Evolutionary conservation across 2,113 vertebrate species (phyloP).

Genomic region (Henicopernis longicauda): DNA sequence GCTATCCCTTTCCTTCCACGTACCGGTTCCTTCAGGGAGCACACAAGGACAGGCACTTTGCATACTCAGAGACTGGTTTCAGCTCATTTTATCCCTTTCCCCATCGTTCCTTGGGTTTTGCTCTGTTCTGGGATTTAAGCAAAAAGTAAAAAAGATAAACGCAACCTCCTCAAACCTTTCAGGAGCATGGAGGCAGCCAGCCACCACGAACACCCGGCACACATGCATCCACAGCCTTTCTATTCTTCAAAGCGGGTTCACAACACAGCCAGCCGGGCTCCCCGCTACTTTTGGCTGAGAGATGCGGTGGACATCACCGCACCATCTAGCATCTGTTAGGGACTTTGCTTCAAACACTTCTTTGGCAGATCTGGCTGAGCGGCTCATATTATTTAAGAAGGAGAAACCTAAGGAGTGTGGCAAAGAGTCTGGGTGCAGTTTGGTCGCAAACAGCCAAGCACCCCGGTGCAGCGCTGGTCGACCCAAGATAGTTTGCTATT

Average conservation of each 20-base stretch:
- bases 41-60: not conserved
- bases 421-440: not conserved
- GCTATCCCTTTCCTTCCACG: not conserved
- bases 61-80: not conserved
- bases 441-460: not conserved
- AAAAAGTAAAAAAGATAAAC: not conserved
- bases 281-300: not conserved
- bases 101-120: not conserved
- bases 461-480: not conserved
- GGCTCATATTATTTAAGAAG: not conserved
- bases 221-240: not conserved
- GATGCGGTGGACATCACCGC: not conserved
- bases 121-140: not conserved
- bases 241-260: not conserved
- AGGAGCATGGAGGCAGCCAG: not conserved
- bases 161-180: not conserved
- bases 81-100: not conserved
- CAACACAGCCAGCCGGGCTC: not conserved
- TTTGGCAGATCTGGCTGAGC: not conserved
- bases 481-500: not conserved
- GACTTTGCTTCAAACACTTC: not conserved
- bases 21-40: not conserved
- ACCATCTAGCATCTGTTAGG: not conserved
- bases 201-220: rapidly evolving
- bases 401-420: not conserved